Conservation (phyloP, 2,797 vertebrate species). For the Karalla daura region DNA sequence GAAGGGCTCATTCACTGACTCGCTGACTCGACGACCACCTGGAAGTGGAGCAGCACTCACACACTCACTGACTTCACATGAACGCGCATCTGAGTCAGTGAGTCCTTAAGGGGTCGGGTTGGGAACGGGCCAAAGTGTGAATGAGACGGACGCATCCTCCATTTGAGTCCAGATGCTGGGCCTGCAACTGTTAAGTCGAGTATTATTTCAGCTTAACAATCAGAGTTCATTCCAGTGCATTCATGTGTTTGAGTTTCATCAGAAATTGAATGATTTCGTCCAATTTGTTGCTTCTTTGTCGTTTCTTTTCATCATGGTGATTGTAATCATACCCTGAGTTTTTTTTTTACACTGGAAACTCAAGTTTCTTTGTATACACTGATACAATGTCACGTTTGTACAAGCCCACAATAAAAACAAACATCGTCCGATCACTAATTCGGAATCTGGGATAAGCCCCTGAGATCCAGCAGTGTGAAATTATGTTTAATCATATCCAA, state of each 20-base stretch:
- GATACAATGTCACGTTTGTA: neutral
- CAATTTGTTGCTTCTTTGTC: neutral
- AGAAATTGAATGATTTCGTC: neutral
- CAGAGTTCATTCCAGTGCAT: neutral
- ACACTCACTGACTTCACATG: no score
- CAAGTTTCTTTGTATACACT: neutral
- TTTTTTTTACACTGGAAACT: no score
- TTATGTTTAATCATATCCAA: constrained; percentile 3
- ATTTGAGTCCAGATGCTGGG: neutral
- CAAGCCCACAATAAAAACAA: neutral
- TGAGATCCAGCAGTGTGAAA: no score
- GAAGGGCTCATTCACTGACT: no score
- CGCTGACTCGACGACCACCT: no score
- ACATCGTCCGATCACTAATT: neutral
- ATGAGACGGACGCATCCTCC: neutral
- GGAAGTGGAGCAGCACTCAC: no score
- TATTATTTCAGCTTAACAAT: constrained; percentile 7
- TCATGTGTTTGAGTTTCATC: neutral
- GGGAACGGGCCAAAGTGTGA: no score
- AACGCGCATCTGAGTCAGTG: no score
- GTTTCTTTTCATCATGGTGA: no score
- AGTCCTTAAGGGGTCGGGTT: no score
- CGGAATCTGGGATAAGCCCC: no score
- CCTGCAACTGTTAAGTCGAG: neutral
- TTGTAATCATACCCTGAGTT: neutral